These are phyloP conservation scores for Euplagia quadripunctaria DNA, from an alignment of 2,888 invertebrate genomes.

Conservation along the genomic window DNA sequence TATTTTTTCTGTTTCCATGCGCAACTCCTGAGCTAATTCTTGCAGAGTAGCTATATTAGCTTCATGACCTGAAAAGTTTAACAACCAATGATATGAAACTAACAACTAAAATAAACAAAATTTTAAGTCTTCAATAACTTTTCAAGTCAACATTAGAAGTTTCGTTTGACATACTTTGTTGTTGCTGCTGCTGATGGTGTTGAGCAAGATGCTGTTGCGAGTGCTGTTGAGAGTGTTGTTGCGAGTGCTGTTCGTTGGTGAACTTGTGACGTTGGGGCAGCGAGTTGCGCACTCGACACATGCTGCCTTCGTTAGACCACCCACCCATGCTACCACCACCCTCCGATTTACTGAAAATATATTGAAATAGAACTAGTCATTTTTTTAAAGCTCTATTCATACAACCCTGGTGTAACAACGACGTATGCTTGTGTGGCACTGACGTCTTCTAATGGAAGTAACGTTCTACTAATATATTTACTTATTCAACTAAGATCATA, in stretches of 20 bases:
- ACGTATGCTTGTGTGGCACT: not conserved
- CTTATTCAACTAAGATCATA: not conserved
- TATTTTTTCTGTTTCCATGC: constrained; percentile 82
- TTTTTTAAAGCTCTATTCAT: not conserved
- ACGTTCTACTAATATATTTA: no score
- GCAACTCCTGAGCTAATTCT: constrained; percentile 80
- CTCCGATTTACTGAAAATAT: constrained; percentile 74
- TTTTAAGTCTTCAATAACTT: not conserved
- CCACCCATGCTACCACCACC: constrained; percentile 80
- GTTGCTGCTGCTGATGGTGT: constrained; percentile 58
- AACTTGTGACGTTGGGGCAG: constrained; percentile 80
- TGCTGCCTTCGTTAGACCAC: constrained; percentile 82
- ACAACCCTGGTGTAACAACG: not conserved
- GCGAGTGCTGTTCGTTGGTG: constrained; percentile 80
- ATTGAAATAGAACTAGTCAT: not conserved
- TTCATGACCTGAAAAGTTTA: constrained; percentile 69
- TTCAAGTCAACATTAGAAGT: not conserved
- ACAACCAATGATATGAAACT: not conserved
- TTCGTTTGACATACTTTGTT: constrained; percentile 36
- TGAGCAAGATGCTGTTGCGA: constrained; percentile 66
- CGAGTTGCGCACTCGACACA: constrained; percentile 80
- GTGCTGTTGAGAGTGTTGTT: constrained; percentile 66
- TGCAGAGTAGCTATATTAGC: constrained; percentile 79
- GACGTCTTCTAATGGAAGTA: not conserved
- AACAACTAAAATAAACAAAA: not conserved